Percentiles rank a stretch among this genome's conserved stretches.
Evolutionary conservation across 2,797 vertebrate species (phyloP).

Genomic region (Arremon brunneinucha): DNA sequence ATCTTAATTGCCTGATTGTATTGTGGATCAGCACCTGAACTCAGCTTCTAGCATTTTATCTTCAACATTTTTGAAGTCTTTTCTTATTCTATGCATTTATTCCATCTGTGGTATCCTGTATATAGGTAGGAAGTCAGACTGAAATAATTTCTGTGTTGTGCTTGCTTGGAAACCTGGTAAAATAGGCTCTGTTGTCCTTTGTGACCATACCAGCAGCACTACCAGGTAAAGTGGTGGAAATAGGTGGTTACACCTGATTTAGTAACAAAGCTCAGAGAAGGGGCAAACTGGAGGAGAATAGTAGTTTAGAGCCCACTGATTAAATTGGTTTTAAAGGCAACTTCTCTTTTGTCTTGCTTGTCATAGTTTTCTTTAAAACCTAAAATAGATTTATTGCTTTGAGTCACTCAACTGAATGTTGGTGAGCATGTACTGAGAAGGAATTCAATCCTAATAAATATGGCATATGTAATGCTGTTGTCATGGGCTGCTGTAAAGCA

Average conservation of each 20-base stretch:
- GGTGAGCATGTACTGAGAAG: background rate
- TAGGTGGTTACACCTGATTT: background rate
- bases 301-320: background rate
- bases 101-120: background rate
- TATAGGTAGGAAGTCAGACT: background rate
- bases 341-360: background rate
- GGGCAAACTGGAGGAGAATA: background rate
- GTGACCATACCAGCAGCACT: background rate
- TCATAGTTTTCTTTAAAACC: background rate
- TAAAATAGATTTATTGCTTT: background rate
- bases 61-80: background rate
- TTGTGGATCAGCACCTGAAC: background rate
- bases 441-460: background rate
- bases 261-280: background rate
- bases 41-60: background rate
- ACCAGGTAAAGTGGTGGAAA: background rate
- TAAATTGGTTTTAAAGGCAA: background rate
- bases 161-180: background rate
- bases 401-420: background rate
- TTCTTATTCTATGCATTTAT: background rate
- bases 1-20: background rate
- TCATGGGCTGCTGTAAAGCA: background rate
- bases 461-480: background rate
- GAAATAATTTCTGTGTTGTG: background rate
- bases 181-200: background rate